Base-by-base conservation (phyloP, 2,113 vertebrate species). In the Albula glossodonta region DNA sequence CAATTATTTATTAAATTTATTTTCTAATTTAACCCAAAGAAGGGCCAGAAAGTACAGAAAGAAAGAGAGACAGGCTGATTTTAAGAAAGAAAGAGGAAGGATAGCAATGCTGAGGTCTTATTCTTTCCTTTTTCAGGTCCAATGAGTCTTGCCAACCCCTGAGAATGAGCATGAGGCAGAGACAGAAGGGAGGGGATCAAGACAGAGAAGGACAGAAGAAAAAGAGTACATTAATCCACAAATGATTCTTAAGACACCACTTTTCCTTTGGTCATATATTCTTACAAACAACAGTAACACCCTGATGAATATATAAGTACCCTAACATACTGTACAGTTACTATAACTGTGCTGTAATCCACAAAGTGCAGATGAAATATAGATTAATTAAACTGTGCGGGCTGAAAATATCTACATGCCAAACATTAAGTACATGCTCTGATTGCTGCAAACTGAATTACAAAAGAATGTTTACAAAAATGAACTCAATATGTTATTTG, bases 71-170 rank as follows among this genome's bases (percentile, higher is more conserved):
- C 51, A 53, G 87, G 57, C 66, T 85, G 63, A 83, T 51, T 89
- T 86, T 86, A 86, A 92, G 88, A 91, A 90, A 90, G 83, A 88
- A 85, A 89, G 83, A 88, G 87, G 91, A 88, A 91, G 86, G 80
- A 86, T 86, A 92, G 91, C 90, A 91, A 91, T 92, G 93, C 91
- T 88, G 88, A 92, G 91, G 92, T 92, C 90, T 90, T 87, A 89
- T 90, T 89, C 88, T 92, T 89, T 92, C 92, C 88, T 91, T 91
- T 88, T 91, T 88, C 88, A 85, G 92, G 89, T 93, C 91, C 93
- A 93, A 91, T 92, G 91, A 92, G 92, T 93, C 92, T 90, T 63
- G 89, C 88, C 89, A 93, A 86, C 86, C 90, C 93, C 94, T 95
- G 93, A 92, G n/a, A 82, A 78, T 49, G 25, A 83, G 9, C 81